Base-by-base conservation (phyloP, 2,888 invertebrate genomes). In the Sturmia bella region DNA sequence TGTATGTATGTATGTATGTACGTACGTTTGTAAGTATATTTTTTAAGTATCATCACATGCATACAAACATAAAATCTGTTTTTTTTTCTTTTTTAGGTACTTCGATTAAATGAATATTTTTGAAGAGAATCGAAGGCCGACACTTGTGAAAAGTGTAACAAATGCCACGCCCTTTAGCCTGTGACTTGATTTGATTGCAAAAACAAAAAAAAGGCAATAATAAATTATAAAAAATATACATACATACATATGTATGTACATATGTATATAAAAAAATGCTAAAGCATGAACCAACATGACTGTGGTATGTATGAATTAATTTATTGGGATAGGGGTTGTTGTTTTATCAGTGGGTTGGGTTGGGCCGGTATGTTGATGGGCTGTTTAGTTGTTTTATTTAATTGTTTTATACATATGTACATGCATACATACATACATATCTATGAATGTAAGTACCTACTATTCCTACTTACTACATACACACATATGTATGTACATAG, bases 161-260 rank as follows among this genome's bases (percentile, higher is more conserved):
- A 81, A 69, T 81, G 81, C 68, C 76, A 76, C 76, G 68, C 76
- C 72, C 76, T 81, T 59, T 75, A 68, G 68, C 70, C 72, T 68
- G 37, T 81, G 66, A 63, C 70, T 77, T 63, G 45, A 68, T 81
- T 76, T 21, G 27, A 69, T 68, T 50, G 45, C 17, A 32, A 61
- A 68, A 69, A 76, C 9, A 17, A 15, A 57, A 1, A 37, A 56
- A 43, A 41, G 1, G 15, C 3, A 27, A 27, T 6, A 27, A n/a
- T n/a, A 27, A 32, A 32, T 32, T 32, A 32, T n/a, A n/a, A n/a
- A n/a, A n/a, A n/a, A n/a, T n/a, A n/a, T n/a, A n/a, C n/a, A n/a
- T n/a, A n/a, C n/a, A n/a, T n/a, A n/a, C n/a, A n/a, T n/a, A n/a
- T n/a, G n/a, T n/a, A n/a, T n/a, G n/a, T n/a, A n/a, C n/a, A n/a